Conservation (phyloP, 2,113 vertebrate genomes). For the Puma concolor region DNA sequence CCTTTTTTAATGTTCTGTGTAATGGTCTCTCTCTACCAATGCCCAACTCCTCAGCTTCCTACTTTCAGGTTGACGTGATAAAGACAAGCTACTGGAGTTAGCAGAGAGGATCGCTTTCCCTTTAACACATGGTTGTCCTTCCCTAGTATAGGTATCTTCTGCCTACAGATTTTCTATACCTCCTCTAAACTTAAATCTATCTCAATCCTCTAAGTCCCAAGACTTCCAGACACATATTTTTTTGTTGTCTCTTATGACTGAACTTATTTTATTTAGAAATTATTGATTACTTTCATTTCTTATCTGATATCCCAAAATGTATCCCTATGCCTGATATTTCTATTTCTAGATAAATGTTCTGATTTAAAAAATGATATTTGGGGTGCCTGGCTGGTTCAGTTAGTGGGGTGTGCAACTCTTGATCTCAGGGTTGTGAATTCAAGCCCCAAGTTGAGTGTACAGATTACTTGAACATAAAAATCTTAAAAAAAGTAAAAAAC, state of each 20-base stretch:
- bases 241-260: background rate
- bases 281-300: constrained; percentile 31
- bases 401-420: too few species aligned
- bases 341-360: background rate
- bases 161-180: background rate
- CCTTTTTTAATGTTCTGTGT: background rate
- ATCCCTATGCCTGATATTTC: background rate
- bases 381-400: too few species aligned
- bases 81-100: background rate
- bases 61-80: background rate
- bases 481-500: background rate
- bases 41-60: background rate
- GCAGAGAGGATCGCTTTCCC: background rate
- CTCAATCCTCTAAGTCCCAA: background rate
- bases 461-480: too few species aligned
- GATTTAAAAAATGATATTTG: background rate
- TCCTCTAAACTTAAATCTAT: background rate
- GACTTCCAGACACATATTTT: background rate
- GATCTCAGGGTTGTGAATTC: too few species aligned
- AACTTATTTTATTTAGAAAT: constrained; percentile 24
- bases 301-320: background rate
- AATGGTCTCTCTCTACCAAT: background rate
- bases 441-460: too few species aligned
- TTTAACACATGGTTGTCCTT: background rate
- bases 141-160: background rate